Percentiles rank a stretch among this genome's conserved stretches.
These are phyloP conservation scores for Dendrolimus punctatus DNA, from an alignment of 1,140 invertebrate genomes.

Conservation along the genomic window DNA sequence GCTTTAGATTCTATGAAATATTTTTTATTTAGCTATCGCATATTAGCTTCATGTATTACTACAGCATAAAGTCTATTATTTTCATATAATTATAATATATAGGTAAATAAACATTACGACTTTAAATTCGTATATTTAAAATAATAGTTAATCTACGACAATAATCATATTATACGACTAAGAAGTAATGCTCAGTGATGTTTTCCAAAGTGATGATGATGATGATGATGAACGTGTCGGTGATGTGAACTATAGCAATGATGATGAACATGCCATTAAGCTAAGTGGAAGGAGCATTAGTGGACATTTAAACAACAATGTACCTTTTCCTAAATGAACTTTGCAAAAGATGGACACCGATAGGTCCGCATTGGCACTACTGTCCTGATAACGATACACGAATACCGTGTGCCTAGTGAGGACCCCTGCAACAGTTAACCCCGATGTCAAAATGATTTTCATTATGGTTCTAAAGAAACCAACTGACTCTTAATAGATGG, in stretches of 20 bases:
- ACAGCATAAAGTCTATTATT: no score
- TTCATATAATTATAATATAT: no score
- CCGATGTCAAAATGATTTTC: not conserved
- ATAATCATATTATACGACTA: not conserved
- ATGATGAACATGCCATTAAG: not conserved
- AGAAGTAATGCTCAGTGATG: conserved; percentile 2
- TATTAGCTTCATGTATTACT: no score
- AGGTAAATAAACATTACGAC: not conserved
- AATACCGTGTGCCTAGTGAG: conserved; percentile 63
- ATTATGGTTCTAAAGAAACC: not conserved
- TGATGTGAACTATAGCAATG: conserved; percentile 2
- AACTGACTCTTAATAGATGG: no score
- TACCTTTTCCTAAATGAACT: conserved; percentile 73
- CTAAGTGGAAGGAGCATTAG: conserved; percentile 9
- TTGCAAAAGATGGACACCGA: conserved; percentile 70
- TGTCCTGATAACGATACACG: conserved; percentile 67
- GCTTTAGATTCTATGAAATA: no score
- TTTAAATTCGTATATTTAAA: not conserved
- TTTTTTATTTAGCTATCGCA: no score
- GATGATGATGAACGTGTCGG: conserved; percentile 4
- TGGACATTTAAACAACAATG: conserved; percentile 30
- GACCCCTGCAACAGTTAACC: conserved; percentile 57
- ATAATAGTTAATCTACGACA: conserved; percentile 6
- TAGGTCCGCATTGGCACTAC: conserved; percentile 61
- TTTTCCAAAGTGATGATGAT: conserved; percentile 8